These are phyloP conservation scores for Suricata suricatta DNA, from an alignment of 2,113 vertebrate species.

Conservation along the genomic window DNA sequence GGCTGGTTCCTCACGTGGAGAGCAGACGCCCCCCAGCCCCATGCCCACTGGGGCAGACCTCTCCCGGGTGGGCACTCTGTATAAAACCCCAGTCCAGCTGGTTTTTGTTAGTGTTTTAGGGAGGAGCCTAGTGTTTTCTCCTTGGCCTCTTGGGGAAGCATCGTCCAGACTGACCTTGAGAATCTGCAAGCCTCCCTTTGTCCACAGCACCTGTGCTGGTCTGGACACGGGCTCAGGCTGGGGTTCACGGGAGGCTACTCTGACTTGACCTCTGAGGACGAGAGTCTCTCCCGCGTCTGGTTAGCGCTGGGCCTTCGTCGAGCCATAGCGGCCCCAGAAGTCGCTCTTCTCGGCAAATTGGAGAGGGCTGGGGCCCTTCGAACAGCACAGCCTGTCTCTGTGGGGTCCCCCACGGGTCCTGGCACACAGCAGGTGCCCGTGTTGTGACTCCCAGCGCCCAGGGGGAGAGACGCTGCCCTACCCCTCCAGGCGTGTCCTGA, in stretches of 20 bases:
- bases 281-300: no score
- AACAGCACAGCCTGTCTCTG: rapidly evolving
- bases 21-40: no score
- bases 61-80: rapidly evolving
- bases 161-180: neutral
- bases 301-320: rapidly evolving
- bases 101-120: neutral
- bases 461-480: neutral
- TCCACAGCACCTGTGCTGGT: neutral
- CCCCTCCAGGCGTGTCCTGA: rapidly evolving
- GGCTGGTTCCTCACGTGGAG: rapidly evolving
- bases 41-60: neutral
- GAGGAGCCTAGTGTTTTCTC: neutral
- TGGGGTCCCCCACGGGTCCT: rapidly evolving
- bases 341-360: slow-evolving; percentile 53
- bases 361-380: rapidly evolving
- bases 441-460: rapidly evolving
- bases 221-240: neutral
- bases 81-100: neutral
- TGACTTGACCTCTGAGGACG: neutral
- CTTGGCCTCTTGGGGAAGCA: neutral
- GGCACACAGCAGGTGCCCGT: neutral
- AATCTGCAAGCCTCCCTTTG: neutral
- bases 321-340: neutral
- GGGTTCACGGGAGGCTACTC: no score